These are phyloP conservation scores for Epinotia bilunana DNA, from an alignment of 2,888 invertebrate species.

Conservation along the genomic window DNA sequence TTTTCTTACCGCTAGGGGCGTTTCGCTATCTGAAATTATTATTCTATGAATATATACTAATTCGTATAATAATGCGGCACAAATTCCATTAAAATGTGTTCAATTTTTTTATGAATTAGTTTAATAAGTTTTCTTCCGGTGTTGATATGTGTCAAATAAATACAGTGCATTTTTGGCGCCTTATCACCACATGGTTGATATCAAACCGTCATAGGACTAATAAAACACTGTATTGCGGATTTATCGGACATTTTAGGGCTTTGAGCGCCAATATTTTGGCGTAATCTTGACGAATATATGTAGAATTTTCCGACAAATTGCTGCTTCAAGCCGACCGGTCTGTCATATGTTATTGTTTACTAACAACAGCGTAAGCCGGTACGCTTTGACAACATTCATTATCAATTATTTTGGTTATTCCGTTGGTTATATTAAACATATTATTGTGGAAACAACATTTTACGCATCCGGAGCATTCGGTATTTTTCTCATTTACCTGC, in stretches of 20 bases:
- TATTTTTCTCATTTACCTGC: constrained; percentile 14
- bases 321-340: constrained; percentile 51
- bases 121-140: background rate
- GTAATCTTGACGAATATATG: constrained; percentile 50
- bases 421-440: constrained; percentile 40
- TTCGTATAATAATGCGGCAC: constrained; percentile 26
- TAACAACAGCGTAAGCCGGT: constrained; percentile 76
- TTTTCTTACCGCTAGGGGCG: constrained; percentile 80
- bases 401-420: constrained; percentile 45
- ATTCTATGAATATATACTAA: constrained; percentile 55
- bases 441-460: constrained; percentile 32
- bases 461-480: constrained; percentile 21
- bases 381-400: constrained; percentile 53
- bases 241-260: constrained; percentile 50
- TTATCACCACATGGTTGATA: constrained; percentile 70
- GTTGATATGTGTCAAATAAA: constrained; percentile 48
- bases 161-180: constrained; percentile 77
- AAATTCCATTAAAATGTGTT: constrained; percentile 40
- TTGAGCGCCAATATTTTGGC: constrained; percentile 54
- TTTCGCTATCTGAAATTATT: constrained; percentile 56
- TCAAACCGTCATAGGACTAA: constrained; percentile 50
- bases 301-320: constrained; percentile 52
- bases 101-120: constrained; percentile 18
- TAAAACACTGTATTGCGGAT: constrained; percentile 53
- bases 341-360: constrained; percentile 83